Conservation (phyloP, 2,113 vertebrate species). For the Dromaius novaehollandiae region DNA sequence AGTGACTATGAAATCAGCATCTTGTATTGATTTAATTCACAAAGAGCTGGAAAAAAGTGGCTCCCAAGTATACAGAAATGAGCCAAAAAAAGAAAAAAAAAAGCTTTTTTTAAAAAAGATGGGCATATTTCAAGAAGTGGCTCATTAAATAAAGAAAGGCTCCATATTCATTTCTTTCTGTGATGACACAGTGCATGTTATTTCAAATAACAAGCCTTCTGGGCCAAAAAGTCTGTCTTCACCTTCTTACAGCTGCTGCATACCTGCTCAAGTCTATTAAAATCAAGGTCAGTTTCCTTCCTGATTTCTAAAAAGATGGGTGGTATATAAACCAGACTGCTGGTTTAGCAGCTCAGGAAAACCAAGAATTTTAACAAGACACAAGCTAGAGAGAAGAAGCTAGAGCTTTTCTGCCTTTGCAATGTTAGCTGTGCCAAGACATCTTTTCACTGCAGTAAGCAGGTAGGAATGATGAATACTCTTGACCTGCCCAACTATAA, state of each 20-base stretch:
- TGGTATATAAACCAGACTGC: neutral
- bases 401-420: neutral
- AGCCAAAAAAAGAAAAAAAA: neutral
- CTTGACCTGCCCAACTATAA: neutral
- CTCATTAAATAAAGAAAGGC: neutral
- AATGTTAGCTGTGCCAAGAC: neutral
- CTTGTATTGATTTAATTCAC: neutral
- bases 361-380: neutral
- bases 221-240: neutral
- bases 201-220: neutral
- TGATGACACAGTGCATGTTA: neutral
- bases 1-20: neutral
- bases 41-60: neutral
- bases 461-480: neutral
- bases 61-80: neutral
- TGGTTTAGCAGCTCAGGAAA: neutral
- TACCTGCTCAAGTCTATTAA: neutral
- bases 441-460: neutral
- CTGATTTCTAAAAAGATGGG: neutral
- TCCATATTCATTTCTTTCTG: neutral
- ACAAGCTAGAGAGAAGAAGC: too few species aligned
- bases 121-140: neutral
- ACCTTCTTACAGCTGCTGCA: neutral
- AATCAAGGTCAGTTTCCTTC: neutral
- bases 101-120: neutral